These are phyloP conservation scores for Pachypanchax playfairii DNA, from an alignment of 2,113 vertebrate species.

Conservation along the genomic window DNA sequence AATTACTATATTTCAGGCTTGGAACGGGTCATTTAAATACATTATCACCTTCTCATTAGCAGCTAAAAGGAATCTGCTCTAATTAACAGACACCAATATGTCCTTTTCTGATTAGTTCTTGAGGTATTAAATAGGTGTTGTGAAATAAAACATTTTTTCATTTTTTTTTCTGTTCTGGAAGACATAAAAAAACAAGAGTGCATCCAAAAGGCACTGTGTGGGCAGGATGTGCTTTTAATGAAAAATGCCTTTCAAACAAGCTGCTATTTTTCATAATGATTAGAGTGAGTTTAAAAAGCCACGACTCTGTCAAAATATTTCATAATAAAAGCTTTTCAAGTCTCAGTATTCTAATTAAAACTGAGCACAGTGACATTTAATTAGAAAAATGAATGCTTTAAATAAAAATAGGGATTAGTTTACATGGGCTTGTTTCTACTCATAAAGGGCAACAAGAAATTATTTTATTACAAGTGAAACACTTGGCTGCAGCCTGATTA, in stretches of 20 bases:
- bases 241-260: conserved; percentile 42
- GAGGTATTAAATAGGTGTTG: conserved; percentile 72
- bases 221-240: conserved; percentile 42
- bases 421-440: conserved; percentile 1
- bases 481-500: too few relatives aligned
- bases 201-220: conserved; percentile 41
- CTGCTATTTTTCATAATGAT: conserved; percentile 28
- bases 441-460: conserved; percentile 4
- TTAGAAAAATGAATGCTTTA: conserved; percentile 34
- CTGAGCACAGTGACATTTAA: conserved; percentile 34
- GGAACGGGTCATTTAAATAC: conserved; percentile 45
- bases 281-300: conserved; percentile 32
- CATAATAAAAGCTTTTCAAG: conserved; percentile 32
- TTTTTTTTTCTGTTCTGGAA: conserved; percentile 7
- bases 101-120: conserved; percentile 66
- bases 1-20: conserved; percentile 44
- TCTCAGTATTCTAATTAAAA: conserved; percentile 49
- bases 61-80: conserved; percentile 55
- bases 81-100: conserved; percentile 69
- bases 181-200: conserved; percentile 40
- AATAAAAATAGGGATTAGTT: conserved; percentile 20
- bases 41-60: conserved; percentile 52
- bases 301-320: conserved; percentile 26
- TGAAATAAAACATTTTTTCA: conserved; percentile 47
- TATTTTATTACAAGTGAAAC: background rate